These are phyloP conservation scores for Brachionus angularis DNA, from an alignment of 1,140 invertebrate species.

Conservation along the genomic window DNA sequence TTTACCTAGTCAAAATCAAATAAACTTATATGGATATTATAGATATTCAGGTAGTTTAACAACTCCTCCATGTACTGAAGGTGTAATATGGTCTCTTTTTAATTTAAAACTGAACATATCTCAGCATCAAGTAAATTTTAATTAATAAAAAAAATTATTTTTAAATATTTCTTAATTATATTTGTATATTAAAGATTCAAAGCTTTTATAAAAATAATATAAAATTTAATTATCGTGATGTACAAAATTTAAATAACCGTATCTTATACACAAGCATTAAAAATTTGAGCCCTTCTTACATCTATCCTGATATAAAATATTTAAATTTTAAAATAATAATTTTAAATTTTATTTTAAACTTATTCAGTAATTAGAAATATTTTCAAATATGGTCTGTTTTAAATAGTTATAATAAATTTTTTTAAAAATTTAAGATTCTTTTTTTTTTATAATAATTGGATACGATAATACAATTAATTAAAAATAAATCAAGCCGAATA, in stretches of 20 bases:
- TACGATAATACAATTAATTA: too few relatives aligned
- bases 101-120: conserved; percentile 60
- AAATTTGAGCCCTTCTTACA: too few relatives aligned
- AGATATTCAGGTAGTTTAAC: conserved; percentile 79
- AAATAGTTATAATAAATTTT: too few relatives aligned
- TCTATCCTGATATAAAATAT: too few relatives aligned
- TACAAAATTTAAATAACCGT: not conserved
- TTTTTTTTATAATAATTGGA: too few relatives aligned
- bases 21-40: conserved; percentile 56
- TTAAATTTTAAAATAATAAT: too few relatives aligned
- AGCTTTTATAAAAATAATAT: conserved; percentile 16
- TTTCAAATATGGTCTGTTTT: too few relatives aligned
- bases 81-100: conserved; percentile 81
- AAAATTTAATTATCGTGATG: conserved; percentile 2
- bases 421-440: too few relatives aligned
- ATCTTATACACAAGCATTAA: not conserved
- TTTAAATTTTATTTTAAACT: too few relatives aligned
- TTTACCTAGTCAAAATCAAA: not conserved
- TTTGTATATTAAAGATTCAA: not conserved
- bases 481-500: too few relatives aligned
- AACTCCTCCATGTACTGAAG: conserved; percentile 80
- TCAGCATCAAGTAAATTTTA: conserved; percentile 5
- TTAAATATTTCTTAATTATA: too few relatives aligned
- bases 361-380: too few relatives aligned
- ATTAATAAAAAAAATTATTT: not conserved